A percentile compares a stretch with the other conserved stretches of the same genome.
phyloP scores from a whole-genome alignment of 2,888 invertebrate genomes.

The Xestia sexstrigata region DNA sequence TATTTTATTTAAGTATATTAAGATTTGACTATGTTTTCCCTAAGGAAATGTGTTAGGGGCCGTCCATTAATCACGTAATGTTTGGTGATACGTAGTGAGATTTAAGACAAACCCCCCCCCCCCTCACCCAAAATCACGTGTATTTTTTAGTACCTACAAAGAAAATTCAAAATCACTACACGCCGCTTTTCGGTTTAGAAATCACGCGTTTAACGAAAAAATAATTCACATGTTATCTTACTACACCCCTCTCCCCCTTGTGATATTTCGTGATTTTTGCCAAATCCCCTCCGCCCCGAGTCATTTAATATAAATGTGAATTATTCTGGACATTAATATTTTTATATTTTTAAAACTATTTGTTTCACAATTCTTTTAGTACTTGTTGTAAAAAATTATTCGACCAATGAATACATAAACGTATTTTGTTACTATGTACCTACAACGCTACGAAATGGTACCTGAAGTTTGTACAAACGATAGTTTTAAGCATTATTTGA shows the following conservation, averaged over 20 bases:
- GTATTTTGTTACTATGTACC: neutral
- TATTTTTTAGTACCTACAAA: no score
- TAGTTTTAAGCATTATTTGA: neutral
- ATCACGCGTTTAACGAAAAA: no score
- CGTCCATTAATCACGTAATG: no score
- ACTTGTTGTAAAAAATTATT: neutral
- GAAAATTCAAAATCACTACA: no score
- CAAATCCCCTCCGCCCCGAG: no score
- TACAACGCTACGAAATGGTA: constrained; percentile 5
- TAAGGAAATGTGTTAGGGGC: neutral
- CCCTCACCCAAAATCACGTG: no score
- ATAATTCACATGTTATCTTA: no score
- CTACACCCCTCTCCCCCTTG: no score
- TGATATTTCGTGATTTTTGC: no score
- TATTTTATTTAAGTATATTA: neutral
- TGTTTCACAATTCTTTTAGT: neutral
- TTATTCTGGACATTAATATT: neutral
- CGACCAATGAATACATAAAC: neutral
- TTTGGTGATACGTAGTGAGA: no score
- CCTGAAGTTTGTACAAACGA: constrained; percentile 1
- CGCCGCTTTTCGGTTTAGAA: no score
- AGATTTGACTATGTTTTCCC: neutral
- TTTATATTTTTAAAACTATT: neutral
- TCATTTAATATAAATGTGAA: neutral
- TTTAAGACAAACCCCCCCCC: no score